Evolutionary conservation across 2,797 vertebrate species (phyloP).

Genomic region (Okamejei kenojei): DNA sequence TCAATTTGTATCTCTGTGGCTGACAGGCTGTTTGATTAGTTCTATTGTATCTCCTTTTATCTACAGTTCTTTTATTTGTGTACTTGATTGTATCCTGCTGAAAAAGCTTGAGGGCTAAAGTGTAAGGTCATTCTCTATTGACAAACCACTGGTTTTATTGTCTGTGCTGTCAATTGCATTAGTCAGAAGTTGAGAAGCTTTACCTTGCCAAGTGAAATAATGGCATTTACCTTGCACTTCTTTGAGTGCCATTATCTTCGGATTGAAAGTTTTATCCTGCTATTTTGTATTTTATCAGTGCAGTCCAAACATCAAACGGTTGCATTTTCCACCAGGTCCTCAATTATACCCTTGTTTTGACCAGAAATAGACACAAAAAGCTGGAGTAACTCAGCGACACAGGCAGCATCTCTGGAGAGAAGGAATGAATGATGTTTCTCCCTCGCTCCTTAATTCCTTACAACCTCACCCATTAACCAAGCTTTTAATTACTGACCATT

Average conservation of each 20-base stretch:
- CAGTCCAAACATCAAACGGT: too few relatives aligned
- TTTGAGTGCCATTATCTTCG: background rate
- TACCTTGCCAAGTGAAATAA: constrained; percentile 5
- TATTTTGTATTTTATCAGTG: background rate
- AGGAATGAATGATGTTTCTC: too few relatives aligned
- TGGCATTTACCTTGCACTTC: background rate
- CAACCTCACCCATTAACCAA: too few relatives aligned
- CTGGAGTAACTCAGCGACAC: too few relatives aligned
- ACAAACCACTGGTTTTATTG: constrained; percentile 27
- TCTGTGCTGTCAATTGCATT: background rate
- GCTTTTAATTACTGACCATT: too few relatives aligned
- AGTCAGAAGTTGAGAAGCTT: background rate
- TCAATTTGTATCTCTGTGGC: background rate
- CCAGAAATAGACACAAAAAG: too few relatives aligned
- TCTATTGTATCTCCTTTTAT: constrained; percentile 14
- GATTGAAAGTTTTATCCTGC: background rate
- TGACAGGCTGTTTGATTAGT: constrained; percentile 25
- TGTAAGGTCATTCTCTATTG: constrained; percentile 30
- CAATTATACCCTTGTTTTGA: too few relatives aligned
- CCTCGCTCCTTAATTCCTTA: too few relatives aligned
- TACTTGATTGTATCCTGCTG: constrained; percentile 15
- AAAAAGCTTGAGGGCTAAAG: background rate
- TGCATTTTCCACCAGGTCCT: background rate
- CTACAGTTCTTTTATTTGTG: constrained; percentile 24
- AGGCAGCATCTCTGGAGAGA: too few relatives aligned